Base-by-base conservation (phyloP, 1,140 invertebrate genomes). In the Drosophila miranda region DNA sequence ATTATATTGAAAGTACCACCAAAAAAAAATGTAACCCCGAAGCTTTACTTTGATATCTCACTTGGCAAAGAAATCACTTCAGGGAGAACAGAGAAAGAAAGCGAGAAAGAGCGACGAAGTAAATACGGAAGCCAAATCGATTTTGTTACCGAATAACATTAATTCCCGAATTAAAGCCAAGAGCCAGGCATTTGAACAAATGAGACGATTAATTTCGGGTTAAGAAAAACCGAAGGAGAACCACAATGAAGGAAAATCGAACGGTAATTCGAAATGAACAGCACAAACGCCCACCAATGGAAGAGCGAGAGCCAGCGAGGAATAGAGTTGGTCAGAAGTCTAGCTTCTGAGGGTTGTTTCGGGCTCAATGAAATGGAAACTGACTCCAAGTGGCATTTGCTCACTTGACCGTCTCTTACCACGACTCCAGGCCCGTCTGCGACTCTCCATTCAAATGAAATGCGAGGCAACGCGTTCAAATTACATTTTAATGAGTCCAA, bases 101-200 rank as follows among this genome's bases (percentile, higher is more conserved):
- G n/a, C n/a, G n/a, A n/a, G n/a, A n/a, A n/a, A n/a, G 34, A 38
- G 34, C 1, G 11, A 23, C 50, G 61, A 45, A 56, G 57, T 66
- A 63, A 78, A 88, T 79, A 83, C 87, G 73, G 87, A 75, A 89
- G 87, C 87, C 87, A 86, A 89, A 89, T 89, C 87, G 87, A 89
- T 89, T 89, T 89, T 77, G 68, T 89, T 80, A 79, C 79, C 78
- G 75, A 86, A 89, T 79, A 86, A 87, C 82, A 78, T 87, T 86
- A 75, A 81, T 78, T 75, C 66, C 70, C 74, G 68, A 76, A 80
- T 84, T 79, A 86, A 77, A 84, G 60, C 61, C 73, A 48, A 81
- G 57, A 43, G 55, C 62, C 69, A 43, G 72, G 55, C 70, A 82
- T 78, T 81, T 62, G 53, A 52, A 89, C 86, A 89, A 89, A 89